Evolutionary conservation across 2,888 invertebrate species (phyloP).

Genomic region (Harpalus rubripes): DNA sequence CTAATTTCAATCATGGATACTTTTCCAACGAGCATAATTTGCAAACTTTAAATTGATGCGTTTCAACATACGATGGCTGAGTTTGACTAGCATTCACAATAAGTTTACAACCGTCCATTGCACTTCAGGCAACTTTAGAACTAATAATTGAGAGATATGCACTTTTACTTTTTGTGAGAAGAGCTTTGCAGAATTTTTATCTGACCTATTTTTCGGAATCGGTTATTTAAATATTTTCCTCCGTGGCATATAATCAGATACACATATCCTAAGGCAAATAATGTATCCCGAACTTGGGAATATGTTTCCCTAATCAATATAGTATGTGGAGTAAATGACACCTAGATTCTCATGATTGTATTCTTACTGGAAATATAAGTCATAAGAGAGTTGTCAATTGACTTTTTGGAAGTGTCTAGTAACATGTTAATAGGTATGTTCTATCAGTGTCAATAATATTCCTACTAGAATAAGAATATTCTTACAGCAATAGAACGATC

Average conservation of each 20-base stretch:
- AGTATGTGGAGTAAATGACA: not conserved
- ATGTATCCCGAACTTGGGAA: not conserved
- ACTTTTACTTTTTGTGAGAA: slow-evolving; percentile 24
- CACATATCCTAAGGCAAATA: slow-evolving; percentile 24
- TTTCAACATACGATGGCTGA: slow-evolving; percentile 30
- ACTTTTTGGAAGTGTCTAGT: no score
- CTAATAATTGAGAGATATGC: slow-evolving; percentile 49
- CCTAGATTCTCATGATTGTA: not conserved
- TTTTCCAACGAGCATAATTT: slow-evolving; percentile 39
- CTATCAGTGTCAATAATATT: no score
- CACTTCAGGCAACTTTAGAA: slow-evolving; percentile 40
- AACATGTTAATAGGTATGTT: no score
- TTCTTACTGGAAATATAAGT: not conserved
- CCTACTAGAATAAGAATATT: no score
- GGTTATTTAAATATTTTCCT: slow-evolving; percentile 27
- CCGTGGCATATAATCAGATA: slow-evolving; percentile 8
- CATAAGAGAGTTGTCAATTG: no score
- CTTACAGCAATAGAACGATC: no score
- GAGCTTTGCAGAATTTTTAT: not conserved
- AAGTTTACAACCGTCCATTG: slow-evolving; percentile 7
- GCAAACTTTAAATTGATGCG: slow-evolving; percentile 45
- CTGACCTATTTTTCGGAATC: slow-evolving; percentile 16
- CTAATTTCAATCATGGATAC: slow-evolving; percentile 50
- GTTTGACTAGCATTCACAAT: slow-evolving; percentile 33
- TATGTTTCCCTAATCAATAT: slow-evolving; percentile 10